These are phyloP conservation scores for Rhynchophorus ferrugineus DNA, from an alignment of 1,140 invertebrate species.

Conservation along the genomic window DNA sequence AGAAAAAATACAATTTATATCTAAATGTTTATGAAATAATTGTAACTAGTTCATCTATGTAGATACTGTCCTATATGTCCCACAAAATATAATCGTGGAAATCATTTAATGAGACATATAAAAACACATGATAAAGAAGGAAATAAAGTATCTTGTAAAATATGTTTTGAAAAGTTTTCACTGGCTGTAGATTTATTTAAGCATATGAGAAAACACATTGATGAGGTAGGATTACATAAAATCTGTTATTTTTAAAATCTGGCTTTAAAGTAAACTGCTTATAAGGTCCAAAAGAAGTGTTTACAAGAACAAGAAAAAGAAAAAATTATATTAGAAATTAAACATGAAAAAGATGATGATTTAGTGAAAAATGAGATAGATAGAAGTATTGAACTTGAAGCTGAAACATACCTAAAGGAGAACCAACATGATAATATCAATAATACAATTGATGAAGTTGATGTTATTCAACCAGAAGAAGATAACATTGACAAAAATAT, in stretches of 20 bases:
- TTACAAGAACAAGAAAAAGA: conserved; percentile 4
- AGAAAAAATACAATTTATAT: background rate
- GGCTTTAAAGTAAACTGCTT: conserved; percentile 3
- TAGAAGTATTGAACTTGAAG: conserved; percentile 8
- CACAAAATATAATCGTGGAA: conserved; percentile 31
- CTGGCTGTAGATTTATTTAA: conserved; percentile 23
- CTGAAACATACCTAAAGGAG: too few relatives aligned
- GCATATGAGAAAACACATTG: conserved; percentile 28
- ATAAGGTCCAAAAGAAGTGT: conserved; percentile 18
- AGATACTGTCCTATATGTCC: conserved; percentile 32
- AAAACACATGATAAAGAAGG: conserved; percentile 28
- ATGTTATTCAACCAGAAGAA: background rate
- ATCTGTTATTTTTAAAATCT: background rate
- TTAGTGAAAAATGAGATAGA: conserved; percentile 11
- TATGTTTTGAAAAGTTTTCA: conserved; percentile 28
- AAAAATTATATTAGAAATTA: conserved; percentile 23
- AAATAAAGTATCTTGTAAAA: conserved; percentile 26
- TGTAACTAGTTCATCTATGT: conserved; percentile 7
- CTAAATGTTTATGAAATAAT: background rate
- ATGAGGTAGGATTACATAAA: conserved; percentile 7
- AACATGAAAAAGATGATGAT: conserved; percentile 22
- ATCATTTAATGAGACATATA: conserved; percentile 33
- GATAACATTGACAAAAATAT: background rate
- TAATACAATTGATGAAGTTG: background rate
- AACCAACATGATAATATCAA: background rate